Base-by-base conservation (phyloP, 2,888 invertebrate genomes). In the Synergus umbraculus region DNA sequence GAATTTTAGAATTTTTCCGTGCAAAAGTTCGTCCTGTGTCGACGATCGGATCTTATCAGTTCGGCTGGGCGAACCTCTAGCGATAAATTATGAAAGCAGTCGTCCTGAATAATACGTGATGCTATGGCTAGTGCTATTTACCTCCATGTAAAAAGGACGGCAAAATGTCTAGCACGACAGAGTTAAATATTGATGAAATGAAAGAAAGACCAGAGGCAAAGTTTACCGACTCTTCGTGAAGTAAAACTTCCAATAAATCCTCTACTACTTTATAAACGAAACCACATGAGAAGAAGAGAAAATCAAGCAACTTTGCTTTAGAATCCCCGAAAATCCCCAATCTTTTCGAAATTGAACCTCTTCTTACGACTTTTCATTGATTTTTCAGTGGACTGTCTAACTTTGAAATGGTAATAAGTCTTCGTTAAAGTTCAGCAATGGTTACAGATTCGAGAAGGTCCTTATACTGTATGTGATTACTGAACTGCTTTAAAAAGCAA, bases 381-480 rank as follows among this genome's bases (percentile, higher is more conserved):
- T 69, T 69, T 69, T 69, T 2, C 46, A 44, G 67, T 46, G 67
- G 67, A 69, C 46, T 73, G 49, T 73, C 69, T 73, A n/a, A 73
- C 69, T 49, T 73, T 73, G 69, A 73, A 73, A 73, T 73, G 69
- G 49, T 73, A 73, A 73, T 54, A 73, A 73, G 49, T 29, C 49
- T 67, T 67, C 46, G 67, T 46, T 18, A 5, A 67, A 46, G 46
- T 44, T 46, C 46, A 22, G 67, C 49, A 69, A 29, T 49, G 49
- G 49, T 69, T 13, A 7, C 29, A 58, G 18, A 58, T n/a, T 58
- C 10, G 10, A 18, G 18, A 58, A 58, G 58, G n/a, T 58, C 10
- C 9, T 58, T 37, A 37, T 37, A 58, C 49, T 69, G 29, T 10
- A 69, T 73, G 54, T 54, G 54, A 54, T 54, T 54, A 15, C 29